These are phyloP conservation scores for Lithophane ornitopus DNA, from an alignment of 2,888 invertebrate genomes.

Conservation along the genomic window DNA sequence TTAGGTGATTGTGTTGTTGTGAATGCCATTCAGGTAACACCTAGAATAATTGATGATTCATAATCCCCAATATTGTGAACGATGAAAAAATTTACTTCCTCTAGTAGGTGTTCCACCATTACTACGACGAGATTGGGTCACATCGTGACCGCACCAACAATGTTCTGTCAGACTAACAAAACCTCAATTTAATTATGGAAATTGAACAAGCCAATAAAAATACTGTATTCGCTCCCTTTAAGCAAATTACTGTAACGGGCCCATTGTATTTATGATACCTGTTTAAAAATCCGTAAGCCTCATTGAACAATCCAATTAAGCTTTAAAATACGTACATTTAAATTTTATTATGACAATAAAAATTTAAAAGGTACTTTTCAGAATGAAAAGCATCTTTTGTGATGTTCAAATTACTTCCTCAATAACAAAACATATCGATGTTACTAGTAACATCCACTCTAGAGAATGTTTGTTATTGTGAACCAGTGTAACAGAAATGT, in stretches of 20 bases:
- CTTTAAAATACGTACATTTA: slow-evolving; percentile 58
- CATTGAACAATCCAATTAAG: slow-evolving; percentile 78
- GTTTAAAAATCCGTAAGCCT: slow-evolving; percentile 60
- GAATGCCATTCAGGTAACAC: slow-evolving; percentile 1
- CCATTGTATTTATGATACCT: slow-evolving; percentile 61
- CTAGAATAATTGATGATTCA: background rate
- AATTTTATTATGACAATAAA: slow-evolving; percentile 60
- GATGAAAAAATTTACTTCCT: slow-evolving; percentile 6
- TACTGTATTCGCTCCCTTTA: slow-evolving; percentile 67
- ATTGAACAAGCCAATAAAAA: slow-evolving; percentile 72
- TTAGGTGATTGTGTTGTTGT: background rate
- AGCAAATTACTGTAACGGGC: slow-evolving; percentile 72
- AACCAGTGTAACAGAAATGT: slow-evolving; percentile 45
- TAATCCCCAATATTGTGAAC: background rate
- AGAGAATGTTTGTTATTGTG: slow-evolving; percentile 47
- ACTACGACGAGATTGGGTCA: slow-evolving; percentile 58
- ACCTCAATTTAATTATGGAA: slow-evolving; percentile 77
- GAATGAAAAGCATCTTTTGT: slow-evolving; percentile 60
- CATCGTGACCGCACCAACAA: slow-evolving; percentile 70
- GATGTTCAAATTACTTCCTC: slow-evolving; percentile 57
- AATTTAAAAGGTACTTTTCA: slow-evolving; percentile 60
- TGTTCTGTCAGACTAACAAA: slow-evolving; percentile 71
- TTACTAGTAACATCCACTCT: slow-evolving; percentile 39
- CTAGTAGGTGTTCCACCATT: slow-evolving; percentile 22
- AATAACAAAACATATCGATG: slow-evolving; percentile 45